phyloP scores from a whole-genome alignment of 2,113 vertebrate genomes.

The Sterna hirundo region DNA sequence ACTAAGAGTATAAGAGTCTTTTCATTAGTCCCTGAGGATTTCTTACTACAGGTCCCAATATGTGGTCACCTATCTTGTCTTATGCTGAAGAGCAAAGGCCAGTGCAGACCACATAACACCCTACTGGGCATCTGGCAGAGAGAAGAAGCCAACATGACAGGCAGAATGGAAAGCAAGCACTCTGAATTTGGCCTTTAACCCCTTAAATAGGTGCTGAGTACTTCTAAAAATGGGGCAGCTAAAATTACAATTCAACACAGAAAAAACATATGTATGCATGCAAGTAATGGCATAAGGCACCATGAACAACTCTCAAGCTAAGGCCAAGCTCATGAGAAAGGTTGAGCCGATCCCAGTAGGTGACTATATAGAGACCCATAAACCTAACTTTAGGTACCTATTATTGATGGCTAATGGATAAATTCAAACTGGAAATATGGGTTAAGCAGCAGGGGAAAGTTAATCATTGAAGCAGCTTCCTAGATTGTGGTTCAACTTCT shows the following conservation, averaged over 20 bases:
- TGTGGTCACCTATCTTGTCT: background rate
- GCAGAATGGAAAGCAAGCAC: background rate
- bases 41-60: background rate
- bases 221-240: background rate
- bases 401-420: background rate
- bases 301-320: background rate
- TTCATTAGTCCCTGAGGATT: background rate
- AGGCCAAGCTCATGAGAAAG: background rate
- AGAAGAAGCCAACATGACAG: background rate
- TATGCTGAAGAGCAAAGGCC: background rate
- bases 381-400: background rate
- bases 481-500: background rate
- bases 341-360: fast-evolving
- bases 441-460: background rate
- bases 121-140: background rate
- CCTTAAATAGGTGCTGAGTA: background rate
- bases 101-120: background rate
- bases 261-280: background rate
- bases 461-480: background rate
- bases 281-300: background rate
- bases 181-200: background rate
- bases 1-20: background rate
- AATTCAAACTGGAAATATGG: background rate
- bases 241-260: background rate
- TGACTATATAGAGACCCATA: background rate